phyloP scores from a whole-genome alignment of 2,113 vertebrate genomes.

The Pithys albifrons region DNA sequence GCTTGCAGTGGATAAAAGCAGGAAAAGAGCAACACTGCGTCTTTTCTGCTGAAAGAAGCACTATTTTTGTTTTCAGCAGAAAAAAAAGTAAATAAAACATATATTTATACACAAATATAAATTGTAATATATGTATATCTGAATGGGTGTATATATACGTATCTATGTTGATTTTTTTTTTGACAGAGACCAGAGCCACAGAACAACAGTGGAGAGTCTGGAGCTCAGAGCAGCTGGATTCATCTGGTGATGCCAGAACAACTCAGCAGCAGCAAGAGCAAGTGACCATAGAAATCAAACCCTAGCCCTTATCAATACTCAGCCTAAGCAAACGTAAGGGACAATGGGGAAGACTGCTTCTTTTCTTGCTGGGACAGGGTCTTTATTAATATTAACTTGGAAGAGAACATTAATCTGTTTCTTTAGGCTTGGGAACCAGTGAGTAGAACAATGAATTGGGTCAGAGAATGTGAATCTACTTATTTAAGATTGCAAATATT shows the following conservation, averaged over 20 bases:
- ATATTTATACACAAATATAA: background rate
- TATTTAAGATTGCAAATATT: background rate
- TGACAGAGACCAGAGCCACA: background rate
- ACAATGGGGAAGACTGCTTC: accelerated
- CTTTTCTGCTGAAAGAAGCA: background rate
- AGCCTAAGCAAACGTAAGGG: background rate
- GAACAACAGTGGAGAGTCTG: background rate
- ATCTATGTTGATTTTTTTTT: background rate
- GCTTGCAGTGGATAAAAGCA: background rate
- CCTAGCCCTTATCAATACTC: background rate
- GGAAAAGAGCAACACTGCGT: background rate
- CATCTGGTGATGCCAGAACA: background rate
- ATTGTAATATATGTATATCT: background rate
- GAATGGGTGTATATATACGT: background rate
- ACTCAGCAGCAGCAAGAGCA: background rate
- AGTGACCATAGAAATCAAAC: background rate
- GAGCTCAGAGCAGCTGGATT: background rate
- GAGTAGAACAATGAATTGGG: background rate
- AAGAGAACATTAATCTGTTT: background rate
- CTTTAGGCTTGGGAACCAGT: background rate
- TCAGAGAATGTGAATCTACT: background rate
- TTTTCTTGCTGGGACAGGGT: background rate
- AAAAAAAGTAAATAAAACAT: background rate
- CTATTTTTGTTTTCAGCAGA: background rate
- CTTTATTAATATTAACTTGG: constrained; percentile 5